Base-by-base conservation (phyloP, 1,140 invertebrate genomes). In the Antheraea pernyi region DNA sequence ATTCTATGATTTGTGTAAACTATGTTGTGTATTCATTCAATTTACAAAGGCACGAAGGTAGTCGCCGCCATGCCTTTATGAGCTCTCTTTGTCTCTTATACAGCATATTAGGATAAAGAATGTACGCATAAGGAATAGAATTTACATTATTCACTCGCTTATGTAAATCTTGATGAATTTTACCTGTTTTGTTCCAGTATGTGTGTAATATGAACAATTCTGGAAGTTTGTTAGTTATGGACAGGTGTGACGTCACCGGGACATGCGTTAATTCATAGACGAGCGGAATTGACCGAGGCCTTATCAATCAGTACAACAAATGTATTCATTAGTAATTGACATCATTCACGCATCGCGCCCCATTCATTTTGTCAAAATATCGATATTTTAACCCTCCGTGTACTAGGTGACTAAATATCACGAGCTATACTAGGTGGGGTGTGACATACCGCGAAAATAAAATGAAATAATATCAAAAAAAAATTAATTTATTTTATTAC, bases 121-220 rank as follows among this genome's bases (percentile, higher is more conserved):
- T 53, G 11, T 53, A 53, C 46, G 5, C 46, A 53, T 53, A 53
- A 53, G 46, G 46, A 53, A 53, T 53, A 53, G 46, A 53, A 53
- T 53, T 53, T 53, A 6, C 16, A 53, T 53, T 53, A 53, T 53
- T 16, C 46, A n/a, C 46, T 16, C 46, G 46, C 16, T 11, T 53
- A 53, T 53, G 46, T 53, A 53, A 53, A 53, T 53, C 46, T 53
- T 53, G 46, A 53, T 53, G 13, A 53, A 53, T n/a, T 53, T 53
- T 53, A 53, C 11, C 46, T 1, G 46, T 53, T 9, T 53, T 13
- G 39, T 11, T 11, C 46, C 6, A 16, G 46, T 53, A 53, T 16
- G 16, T 16, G 46, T 16, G 2, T 5, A 53, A 4, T n/a, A 16
- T 16, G 11, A 2, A 53, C 46, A 16, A 53, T 53, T 16, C 9